phyloP scores from a whole-genome alignment of 2,113 vertebrate genomes.

The human (Homo sapiens) region DNA sequence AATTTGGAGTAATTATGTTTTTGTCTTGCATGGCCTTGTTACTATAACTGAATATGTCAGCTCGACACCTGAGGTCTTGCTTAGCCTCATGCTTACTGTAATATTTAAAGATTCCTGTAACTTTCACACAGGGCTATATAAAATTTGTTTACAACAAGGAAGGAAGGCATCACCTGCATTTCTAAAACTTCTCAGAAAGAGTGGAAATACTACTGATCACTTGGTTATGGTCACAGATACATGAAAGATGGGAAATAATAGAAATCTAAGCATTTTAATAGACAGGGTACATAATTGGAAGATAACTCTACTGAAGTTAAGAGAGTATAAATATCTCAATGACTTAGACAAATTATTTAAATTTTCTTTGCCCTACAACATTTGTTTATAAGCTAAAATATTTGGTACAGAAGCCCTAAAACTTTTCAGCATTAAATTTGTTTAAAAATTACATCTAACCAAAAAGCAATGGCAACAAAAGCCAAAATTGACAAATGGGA shows the following conservation, averaged over 20 bases:
- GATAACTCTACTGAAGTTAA: neutral
- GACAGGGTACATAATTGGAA: neutral
- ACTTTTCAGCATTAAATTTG: neutral
- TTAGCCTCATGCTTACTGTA: constrained; percentile 7
- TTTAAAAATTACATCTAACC: neutral
- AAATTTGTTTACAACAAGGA: neutral
- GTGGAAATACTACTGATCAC: neutral
- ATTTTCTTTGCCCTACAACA: neutral
- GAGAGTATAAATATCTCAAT: neutral
- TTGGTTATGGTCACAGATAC: neutral
- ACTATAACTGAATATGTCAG: neutral
- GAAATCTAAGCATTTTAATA: neutral
- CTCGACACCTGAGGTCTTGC: neutral
- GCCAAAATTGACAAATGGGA: no score
- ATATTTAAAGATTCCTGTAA: neutral
- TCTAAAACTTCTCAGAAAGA: constrained; percentile 16
- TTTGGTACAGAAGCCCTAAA: neutral
- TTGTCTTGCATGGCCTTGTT: neutral
- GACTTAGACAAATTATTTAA: neutral
- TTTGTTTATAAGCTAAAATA: neutral
- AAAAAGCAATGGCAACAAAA: no score
- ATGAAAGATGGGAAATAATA: neutral
- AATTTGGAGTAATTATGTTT: constrained; percentile 45
- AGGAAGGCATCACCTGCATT: neutral
- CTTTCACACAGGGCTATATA: neutral